Evolutionary conservation across 2,113 vertebrate genomes (phyloP), one percentile per base, ranked within the genome.

Genomic region (Proterorhinus semilunaris): DNA sequence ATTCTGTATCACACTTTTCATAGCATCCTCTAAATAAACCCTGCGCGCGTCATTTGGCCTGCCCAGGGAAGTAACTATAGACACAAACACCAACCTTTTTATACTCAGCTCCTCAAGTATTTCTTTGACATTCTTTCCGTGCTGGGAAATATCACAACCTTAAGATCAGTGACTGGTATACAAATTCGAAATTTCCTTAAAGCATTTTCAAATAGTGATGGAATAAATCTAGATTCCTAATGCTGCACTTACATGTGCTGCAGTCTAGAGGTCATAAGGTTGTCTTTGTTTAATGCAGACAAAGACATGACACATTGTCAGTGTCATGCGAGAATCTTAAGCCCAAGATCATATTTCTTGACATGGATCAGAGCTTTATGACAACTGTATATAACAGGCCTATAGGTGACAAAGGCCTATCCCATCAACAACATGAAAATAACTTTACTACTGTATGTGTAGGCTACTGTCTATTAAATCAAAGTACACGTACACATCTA

Each of bases 21-120:
- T 84, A 84, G 73, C 87, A 87, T 90, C 89, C 84, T 84, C 76
- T 78, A 92, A 93, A 93, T 92, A 93, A 90, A 89, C 77, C 76
- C 79, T 79, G 64, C 71, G 79, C 79, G 88, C 73, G 74, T 87
- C 80, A 72, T 81, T 86, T 69, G 69, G 85, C 80, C 27, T 50
- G 64, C 78, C 63, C 48, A n/a, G 67, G 51, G 64, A 51, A 75
- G 83, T 85, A 86, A 87, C 88, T 90, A 88, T 87, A 90, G 87
- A 81, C 85, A 86, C 85, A 90, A 89, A 89, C 82, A 80, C 65
- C 63, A 16, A 16, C 71, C 80, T 86, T 86, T 88, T 87, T 87
- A 88, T 88, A 83, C 76, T 51, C 68, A 45, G 67, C 71, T 71
- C 71, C 62, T 72, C 68, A 51, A 63, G 65, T 73, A 71, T 74